Evolutionary conservation across 2,797 vertebrate genomes (phyloP).

Genomic region (Sebastes variabilis): DNA sequence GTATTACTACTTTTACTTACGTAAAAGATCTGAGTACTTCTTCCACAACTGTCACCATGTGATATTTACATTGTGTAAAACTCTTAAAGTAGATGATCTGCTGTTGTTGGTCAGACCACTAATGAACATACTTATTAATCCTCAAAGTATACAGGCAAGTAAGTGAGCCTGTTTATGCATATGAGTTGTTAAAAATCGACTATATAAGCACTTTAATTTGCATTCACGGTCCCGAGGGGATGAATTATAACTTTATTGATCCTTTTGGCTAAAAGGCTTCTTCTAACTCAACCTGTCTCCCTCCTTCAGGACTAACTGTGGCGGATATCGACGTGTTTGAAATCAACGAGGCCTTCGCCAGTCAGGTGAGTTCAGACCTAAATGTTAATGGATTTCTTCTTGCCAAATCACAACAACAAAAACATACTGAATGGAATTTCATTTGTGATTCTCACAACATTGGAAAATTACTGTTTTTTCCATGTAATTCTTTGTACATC

Average conservation of each 20-base stretch:
- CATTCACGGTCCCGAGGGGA: no score
- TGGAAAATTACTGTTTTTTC: no score
- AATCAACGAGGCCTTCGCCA: slow-evolving; percentile 97
- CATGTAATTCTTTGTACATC: no score
- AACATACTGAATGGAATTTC: no score
- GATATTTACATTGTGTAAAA: background rate
- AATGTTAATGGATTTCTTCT: background rate
- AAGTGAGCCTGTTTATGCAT: background rate
- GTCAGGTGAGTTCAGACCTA: slow-evolving; percentile 86
- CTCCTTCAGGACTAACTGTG: slow-evolving; percentile 84
- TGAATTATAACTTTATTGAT: background rate
- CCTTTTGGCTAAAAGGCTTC: background rate
- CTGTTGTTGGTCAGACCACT: background rate
- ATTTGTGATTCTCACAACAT: no score
- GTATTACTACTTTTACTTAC: background rate
- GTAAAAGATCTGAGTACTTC: background rate
- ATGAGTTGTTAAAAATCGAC: accelerated
- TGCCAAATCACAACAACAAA: background rate
- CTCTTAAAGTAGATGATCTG: background rate
- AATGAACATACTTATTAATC: background rate
- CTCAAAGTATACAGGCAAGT: background rate
- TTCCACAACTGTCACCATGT: background rate
- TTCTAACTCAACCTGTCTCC: background rate
- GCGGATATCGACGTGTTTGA: slow-evolving; percentile 92
- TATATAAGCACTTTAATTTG: background rate